Conservation (phyloP, 2,113 vertebrate species). For the Telmatochromis bifrenatus region DNA sequence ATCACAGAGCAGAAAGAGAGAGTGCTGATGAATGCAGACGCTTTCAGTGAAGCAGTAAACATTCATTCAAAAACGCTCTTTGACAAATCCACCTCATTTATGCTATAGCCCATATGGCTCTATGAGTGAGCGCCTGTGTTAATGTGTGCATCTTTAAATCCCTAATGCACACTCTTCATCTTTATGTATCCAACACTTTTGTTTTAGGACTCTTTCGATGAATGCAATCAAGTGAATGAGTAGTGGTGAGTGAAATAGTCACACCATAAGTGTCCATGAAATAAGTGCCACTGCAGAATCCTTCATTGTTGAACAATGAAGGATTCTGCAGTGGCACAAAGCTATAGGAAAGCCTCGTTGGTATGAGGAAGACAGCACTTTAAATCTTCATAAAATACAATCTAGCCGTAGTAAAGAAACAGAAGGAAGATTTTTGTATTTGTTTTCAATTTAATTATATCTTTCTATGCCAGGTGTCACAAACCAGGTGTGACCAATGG, state of each 20-base stretch:
- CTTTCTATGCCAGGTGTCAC: neutral
- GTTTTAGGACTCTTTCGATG: neutral
- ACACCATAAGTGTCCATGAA: neutral
- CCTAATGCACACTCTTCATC: conserved; percentile 3
- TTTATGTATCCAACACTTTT: neutral
- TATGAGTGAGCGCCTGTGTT: neutral
- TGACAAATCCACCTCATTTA: conserved; percentile 42
- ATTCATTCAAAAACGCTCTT: conserved; percentile 45
- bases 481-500: neutral
- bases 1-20: conserved; percentile 24
- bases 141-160: neutral
- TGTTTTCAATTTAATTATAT: neutral
- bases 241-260: neutral
- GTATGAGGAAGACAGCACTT: neutral
- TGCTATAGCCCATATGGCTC: conserved; percentile 49
- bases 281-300: neutral
- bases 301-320: neutral
- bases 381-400: neutral
- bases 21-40: conserved; percentile 38
- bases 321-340: neutral
- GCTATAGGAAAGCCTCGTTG: neutral
- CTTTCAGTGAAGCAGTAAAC: conserved; percentile 21
- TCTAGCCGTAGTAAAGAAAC: neutral
- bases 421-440: neutral
- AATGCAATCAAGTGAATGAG: neutral